Evolutionary conservation across 2,797 vertebrate genomes (phyloP), one percentile per base, ranked within the genome.

Genomic region (Gymnothorax reevesii): DNA sequence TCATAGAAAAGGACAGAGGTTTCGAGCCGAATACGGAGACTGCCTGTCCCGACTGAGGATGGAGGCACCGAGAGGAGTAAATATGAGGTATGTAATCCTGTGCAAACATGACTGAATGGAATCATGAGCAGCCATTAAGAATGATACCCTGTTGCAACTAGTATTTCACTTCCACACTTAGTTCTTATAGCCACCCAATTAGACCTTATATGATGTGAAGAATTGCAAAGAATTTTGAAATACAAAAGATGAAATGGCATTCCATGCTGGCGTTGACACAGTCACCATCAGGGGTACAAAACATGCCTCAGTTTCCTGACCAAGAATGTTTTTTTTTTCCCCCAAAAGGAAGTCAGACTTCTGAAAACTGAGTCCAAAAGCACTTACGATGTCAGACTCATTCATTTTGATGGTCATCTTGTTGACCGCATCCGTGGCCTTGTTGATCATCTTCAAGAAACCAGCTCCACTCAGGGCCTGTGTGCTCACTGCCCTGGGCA

Each of bases 391-490:
- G 92, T 99, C 98, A 0, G 98, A 98, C 88, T 99, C 98, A 0
- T 98, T 98, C 95, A 99, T 99, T 95, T 98, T 99, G 93, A 99
- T 97, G 89, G 98, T 99, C 98, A 99, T 99, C 95, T 99, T 99
- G 94, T 97, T 99, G 91, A 99, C 97, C 0, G 98, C 98, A 10
- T 99, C 98, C 0, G 98, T 98, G 0, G 98, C 98, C 93, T 95
- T 98, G 95, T 95, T 98, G 93, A 99, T 98, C 98, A 99, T 99
- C 94, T 99, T 99, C 89, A 99, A 96, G 90, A 99, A 97, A 83
- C 98, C 97, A 57, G 98, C 97, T 87, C 98, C 97, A 87, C 98
- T 99, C 90, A 99, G 87, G 0, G 98, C 89, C 92, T 99, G 98
- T 15, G 98, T 99, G 90, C 96, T 95, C 64, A 99, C 94, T 0